Conservation (phyloP, 2,888 invertebrate genomes). For the Pristionchus fissidentatus region DNA sequence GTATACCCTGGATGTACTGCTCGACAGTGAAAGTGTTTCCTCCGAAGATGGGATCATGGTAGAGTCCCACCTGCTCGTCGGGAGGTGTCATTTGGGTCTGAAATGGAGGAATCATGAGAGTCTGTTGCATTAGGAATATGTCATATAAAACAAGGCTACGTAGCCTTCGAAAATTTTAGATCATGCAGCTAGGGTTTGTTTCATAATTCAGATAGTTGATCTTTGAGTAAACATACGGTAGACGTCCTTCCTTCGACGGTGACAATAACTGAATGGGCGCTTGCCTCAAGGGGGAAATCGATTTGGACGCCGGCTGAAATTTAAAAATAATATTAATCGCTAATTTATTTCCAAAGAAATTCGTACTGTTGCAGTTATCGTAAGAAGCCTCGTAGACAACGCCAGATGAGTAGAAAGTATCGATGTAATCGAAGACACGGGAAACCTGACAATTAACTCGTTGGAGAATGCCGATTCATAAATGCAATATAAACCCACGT, state of each 20-base stretch:
- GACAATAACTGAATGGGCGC: slow-evolving; percentile 64
- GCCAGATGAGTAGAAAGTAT: slow-evolving; percentile 63
- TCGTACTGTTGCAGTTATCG: slow-evolving; percentile 1
- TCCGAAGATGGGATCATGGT: not conserved
- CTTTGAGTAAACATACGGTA: not conserved
- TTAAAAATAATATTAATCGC: too few species aligned
- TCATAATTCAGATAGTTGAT: not conserved
- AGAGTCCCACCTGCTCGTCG: not conserved
- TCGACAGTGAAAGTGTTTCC: not conserved
- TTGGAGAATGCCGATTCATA: not conserved
- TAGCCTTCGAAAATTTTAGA: too few species aligned
- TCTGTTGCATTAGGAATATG: not conserved
- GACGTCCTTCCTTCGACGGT: slow-evolving; percentile 48
- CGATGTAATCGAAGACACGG: slow-evolving; percentile 61
- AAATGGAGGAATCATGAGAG: not conserved
- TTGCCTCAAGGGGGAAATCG: slow-evolving; percentile 68
- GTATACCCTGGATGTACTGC: slow-evolving; percentile 35
- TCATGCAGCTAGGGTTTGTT: too few species aligned
- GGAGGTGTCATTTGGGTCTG: not conserved
- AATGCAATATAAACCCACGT: not conserved
- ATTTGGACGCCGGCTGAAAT: slow-evolving; percentile 20
- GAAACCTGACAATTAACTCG: not conserved
- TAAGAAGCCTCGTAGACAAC: slow-evolving; percentile 49
- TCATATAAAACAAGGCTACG: too few species aligned
- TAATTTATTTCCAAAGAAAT: not conserved